Conservation (phyloP, 2,797 vertebrate species). For the Leptoclinus maculatus region DNA sequence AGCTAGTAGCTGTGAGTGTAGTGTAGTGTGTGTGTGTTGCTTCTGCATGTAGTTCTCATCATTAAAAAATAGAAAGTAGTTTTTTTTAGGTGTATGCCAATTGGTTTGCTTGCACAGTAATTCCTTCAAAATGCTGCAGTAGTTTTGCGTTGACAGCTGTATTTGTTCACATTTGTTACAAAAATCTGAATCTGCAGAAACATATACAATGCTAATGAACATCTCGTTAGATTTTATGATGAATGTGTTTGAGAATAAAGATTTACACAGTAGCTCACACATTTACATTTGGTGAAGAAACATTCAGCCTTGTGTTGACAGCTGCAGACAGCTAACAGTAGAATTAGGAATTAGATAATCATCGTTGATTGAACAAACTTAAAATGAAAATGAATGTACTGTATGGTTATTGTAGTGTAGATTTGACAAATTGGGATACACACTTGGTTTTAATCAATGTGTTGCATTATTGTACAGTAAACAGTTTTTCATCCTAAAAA, state of each 20-base stretch:
- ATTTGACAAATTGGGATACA: slow-evolving; percentile 26
- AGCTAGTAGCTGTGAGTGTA: slow-evolving; percentile 41
- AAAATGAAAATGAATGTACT: not conserved
- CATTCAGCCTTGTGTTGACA: slow-evolving; percentile 48
- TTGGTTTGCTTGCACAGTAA: not conserved
- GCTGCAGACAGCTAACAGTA: slow-evolving; percentile 45
- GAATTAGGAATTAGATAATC: slow-evolving; percentile 19
- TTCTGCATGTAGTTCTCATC: not conserved
- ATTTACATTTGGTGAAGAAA: slow-evolving; percentile 33
- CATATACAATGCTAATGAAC: slow-evolving; percentile 26
- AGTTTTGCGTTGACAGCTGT: slow-evolving; percentile 12
- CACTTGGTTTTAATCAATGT: slow-evolving; percentile 55
- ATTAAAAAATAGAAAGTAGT: slow-evolving; percentile 16
- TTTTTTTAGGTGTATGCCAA: not conserved
- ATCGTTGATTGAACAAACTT: slow-evolving; percentile 29
- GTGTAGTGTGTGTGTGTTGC: slow-evolving; percentile 3
- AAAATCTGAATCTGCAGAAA: slow-evolving; percentile 7
- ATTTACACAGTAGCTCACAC: slow-evolving; percentile 42
- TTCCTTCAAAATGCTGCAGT: not conserved
- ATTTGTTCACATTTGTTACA: slow-evolving; percentile 27
- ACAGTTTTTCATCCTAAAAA: slow-evolving; percentile 69
- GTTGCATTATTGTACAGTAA: slow-evolving; percentile 52
- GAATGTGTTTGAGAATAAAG: slow-evolving; percentile 40
- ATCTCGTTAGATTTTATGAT: slow-evolving; percentile 12
- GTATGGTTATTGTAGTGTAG: not conserved